phyloP scores from a whole-genome alignment of 2,113 vertebrate species.

The Marmota monax region DNA sequence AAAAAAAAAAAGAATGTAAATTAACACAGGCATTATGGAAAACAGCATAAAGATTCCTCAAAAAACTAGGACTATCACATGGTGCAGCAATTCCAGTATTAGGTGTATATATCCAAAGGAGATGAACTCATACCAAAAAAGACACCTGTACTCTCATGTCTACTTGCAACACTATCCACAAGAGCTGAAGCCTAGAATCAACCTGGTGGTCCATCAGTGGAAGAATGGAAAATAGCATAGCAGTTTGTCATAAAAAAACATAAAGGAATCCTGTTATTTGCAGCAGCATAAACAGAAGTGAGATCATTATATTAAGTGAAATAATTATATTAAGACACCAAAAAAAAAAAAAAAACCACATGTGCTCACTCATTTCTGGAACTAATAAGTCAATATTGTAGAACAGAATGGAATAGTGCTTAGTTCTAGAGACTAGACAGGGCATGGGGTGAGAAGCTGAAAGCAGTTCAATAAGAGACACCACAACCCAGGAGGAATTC shows the following conservation, averaged over 20 bases:
- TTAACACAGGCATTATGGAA: neutral
- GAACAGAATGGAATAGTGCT: neutral
- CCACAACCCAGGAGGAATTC: neutral
- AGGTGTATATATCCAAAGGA: neutral
- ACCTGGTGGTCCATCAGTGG: neutral
- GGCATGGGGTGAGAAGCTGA: no score
- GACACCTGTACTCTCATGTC: no score
- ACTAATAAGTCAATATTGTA: neutral
- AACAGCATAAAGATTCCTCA: neutral
- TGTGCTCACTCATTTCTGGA: neutral
- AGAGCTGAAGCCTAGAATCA: neutral
- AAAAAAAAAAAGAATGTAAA: no score
- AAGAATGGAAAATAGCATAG: neutral
- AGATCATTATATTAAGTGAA: neutral
- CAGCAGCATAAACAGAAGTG: neutral
- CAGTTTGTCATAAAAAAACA: neutral
- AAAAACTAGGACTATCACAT: neutral
- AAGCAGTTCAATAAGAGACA: neutral
- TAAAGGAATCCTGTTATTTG: neutral
- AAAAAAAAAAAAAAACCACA: neutral
- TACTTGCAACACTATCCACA: neutral
- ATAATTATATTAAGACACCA: no score
- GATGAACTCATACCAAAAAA: neutral
- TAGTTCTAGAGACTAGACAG: neutral
- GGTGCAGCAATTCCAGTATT: neutral